Percentiles rank a stretch among this genome's conserved stretches.
Evolutionary conservation across 2,888 invertebrate genomes (phyloP).

Genomic region (Silvanus unidentatus): DNA sequence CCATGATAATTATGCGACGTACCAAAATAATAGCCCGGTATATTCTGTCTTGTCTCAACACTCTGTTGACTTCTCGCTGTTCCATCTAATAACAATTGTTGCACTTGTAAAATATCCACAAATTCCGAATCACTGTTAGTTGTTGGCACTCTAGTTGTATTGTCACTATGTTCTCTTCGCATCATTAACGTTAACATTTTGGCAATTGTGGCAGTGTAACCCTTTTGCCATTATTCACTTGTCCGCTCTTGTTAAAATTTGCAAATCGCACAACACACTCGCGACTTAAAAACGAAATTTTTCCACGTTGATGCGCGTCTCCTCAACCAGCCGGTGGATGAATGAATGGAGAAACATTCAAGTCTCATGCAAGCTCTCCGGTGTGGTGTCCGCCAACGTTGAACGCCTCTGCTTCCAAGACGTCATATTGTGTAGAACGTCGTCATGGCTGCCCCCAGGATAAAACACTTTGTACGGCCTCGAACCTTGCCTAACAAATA

Average conservation of each 20-base stretch:
- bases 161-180: conserved; percentile 61
- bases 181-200: conserved; percentile 58
- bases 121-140: conserved; percentile 57
- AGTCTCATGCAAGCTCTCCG: not conserved
- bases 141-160: conserved; percentile 33
- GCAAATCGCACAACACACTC: too few species aligned
- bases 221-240: conserved; percentile 3
- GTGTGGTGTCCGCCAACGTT: conserved; percentile 29
- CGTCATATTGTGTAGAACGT: conserved; percentile 33
- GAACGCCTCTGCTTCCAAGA: conserved; percentile 38
- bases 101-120: conserved; percentile 79
- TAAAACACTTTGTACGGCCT: conserved; percentile 1
- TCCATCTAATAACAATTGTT: conserved; percentile 36
- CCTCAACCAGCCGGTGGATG: conserved; percentile 21
- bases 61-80: too few species aligned
- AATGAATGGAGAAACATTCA: conserved; percentile 14
- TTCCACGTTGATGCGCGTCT: too few species aligned
- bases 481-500: conserved; percentile 5
- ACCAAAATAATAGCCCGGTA: conserved; percentile 6
- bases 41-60: too few species aligned
- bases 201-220: conserved; percentile 17
- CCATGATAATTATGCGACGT: conserved; percentile 13
- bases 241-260: conserved; percentile 11
- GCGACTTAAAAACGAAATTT: too few species aligned
- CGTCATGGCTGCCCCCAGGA: conserved; percentile 35